A percentile compares a stretch with the other conserved stretches of the same genome.
Evolutionary conservation across 2,797 vertebrate genomes (phyloP).

Genomic region (Arvicola amphibius): DNA sequence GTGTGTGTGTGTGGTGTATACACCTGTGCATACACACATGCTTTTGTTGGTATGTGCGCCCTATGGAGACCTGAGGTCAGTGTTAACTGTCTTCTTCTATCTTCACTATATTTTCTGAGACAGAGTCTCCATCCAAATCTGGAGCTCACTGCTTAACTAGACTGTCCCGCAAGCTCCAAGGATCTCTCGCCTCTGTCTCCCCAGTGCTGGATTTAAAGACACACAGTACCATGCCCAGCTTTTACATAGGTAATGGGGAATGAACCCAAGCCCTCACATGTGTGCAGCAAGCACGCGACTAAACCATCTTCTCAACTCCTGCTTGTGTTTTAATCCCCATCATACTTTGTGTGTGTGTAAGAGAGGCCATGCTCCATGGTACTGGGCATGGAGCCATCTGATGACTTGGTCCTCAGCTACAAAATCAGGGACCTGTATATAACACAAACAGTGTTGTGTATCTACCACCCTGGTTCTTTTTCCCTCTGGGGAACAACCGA

Average conservation of each 20-base stretch:
- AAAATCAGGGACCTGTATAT: not conserved
- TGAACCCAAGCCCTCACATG: not conserved
- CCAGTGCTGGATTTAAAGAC: not conserved
- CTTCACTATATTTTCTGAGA: not conserved
- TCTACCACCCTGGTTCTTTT: not conserved
- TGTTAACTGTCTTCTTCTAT: not conserved
- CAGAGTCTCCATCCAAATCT: not conserved
- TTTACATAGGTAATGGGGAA: not conserved
- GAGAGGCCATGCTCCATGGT: not conserved
- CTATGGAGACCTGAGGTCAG: not conserved
- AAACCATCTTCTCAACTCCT: not conserved
- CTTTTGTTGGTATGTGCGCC: too few relatives aligned
- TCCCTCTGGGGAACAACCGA: not conserved
- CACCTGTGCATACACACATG: not conserved
- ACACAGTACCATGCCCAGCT: too few relatives aligned
- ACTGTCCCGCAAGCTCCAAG: not conserved
- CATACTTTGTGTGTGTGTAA: not conserved
- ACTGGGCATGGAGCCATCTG: not conserved
- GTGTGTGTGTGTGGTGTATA: not conserved
- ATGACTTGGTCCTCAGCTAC: not conserved
- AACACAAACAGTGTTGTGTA: not conserved
- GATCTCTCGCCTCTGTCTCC: not conserved
- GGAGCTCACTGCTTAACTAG: not conserved
- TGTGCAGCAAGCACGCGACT: not conserved
- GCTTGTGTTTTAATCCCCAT: not conserved